Base-by-base conservation (phyloP, 2,888 invertebrate species). In the Norana najaformis region DNA sequence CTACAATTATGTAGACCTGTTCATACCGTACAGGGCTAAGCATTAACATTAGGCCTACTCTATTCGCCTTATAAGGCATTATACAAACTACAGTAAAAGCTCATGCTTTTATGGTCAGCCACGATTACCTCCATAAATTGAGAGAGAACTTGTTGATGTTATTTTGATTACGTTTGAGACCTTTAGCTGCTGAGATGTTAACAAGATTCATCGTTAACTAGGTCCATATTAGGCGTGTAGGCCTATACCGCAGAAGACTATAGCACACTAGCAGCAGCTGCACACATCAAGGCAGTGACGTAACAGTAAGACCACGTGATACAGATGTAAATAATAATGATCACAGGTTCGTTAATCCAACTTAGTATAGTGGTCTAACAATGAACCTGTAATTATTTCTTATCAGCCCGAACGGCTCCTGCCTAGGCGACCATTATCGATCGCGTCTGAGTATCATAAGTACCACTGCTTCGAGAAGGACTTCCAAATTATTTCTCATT, bases 401-500 rank as follows among this genome's bases (percentile, higher is more conserved):
- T n/a, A 69, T 69, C 69, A 30, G 30, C 69, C n/a, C 23, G 23
- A 23, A 47, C 47, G 47, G 23, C 23, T 47, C 20, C 1, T 47
- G 20, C 23, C 4, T 23, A 47, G 23, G 47, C 69, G 69, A 69
- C 69, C 4, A 69, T n/a, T n/a, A n/a, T 69, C 69, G 69, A 69
- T 69, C n/a, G 69, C 11, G n/a, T 13, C 69, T 30, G 1, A 30
- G 69, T n/a, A n/a, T n/a, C 16, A 69, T n/a, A 69, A 69, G 69
- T 69, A 69, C 69, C 69, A 69, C n/a, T 69, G 69, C 69, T 69
- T 69, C 69, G 69, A 69, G 69, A 69, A 69, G 69, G 69, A n/a
- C 69, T 69, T 69, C 8, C 69, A 69, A 69, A 69, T 69, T 69
- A 69, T 69, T 69, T 69, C 69, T 69, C 69, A 69, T 69, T 69